These are phyloP conservation scores for Zaprionus camerounensis DNA, from an alignment of 1,140 invertebrate genomes.

Conservation along the genomic window DNA sequence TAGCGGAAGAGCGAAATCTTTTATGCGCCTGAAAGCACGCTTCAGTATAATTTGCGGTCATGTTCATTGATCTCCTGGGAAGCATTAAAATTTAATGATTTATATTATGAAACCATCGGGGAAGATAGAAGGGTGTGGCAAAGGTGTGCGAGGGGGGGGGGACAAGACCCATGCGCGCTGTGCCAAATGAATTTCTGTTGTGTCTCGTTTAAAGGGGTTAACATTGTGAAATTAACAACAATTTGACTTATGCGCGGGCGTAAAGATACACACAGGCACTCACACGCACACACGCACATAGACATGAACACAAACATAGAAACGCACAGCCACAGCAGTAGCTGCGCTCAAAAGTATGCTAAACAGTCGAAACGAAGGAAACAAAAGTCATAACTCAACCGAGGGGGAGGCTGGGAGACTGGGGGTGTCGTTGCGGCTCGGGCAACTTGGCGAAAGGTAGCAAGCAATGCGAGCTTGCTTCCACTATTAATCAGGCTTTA, in stretches of 20 bases:
- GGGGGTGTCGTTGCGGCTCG: neutral
- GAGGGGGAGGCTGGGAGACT: neutral
- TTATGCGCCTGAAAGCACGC: conserved; percentile 78
- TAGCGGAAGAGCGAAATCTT: conserved; percentile 56
- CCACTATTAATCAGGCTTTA: conserved; percentile 83
- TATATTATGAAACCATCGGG: conserved; percentile 60
- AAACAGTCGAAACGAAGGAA: conserved; percentile 64
- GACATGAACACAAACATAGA: conserved; percentile 20
- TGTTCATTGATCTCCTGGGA: conserved; percentile 83
- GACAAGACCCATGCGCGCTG: neutral
- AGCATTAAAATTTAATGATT: conserved; percentile 83
- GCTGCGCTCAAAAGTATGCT: conserved; percentile 76
- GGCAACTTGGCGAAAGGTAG: conserved; percentile 76
- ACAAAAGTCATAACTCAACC: conserved; percentile 79
- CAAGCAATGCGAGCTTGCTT: conserved; percentile 64
- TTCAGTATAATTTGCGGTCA: conserved; percentile 83
- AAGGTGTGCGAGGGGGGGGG: neutral
- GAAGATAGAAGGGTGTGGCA: neutral
- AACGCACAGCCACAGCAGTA: conserved; percentile 37
- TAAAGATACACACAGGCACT: conserved; percentile 22
- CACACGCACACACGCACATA: neutral
- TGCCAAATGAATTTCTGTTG: conserved; percentile 73
- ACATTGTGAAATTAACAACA: conserved; percentile 78
- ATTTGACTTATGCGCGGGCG: conserved; percentile 73
- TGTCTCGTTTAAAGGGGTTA: conserved; percentile 74